These are phyloP conservation scores for Tachuris rubrigastra DNA, from an alignment of 2,113 vertebrate species.

Conservation along the genomic window DNA sequence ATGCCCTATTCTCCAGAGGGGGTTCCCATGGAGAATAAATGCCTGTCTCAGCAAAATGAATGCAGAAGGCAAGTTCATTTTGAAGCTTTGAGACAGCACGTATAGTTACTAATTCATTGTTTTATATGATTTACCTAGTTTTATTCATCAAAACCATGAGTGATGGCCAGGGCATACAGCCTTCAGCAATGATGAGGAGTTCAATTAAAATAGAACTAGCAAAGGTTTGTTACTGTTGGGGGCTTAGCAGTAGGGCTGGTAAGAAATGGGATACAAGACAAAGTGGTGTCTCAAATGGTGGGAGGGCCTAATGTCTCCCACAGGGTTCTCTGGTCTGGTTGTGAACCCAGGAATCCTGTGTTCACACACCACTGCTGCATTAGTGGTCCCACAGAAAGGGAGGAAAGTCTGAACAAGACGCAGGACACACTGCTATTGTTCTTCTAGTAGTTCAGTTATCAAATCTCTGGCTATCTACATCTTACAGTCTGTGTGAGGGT, in stretches of 20 bases:
- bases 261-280: background rate
- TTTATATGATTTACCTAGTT: background rate
- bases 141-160: background rate
- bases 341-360: background rate
- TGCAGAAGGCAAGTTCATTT: background rate
- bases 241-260: background rate
- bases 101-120: background rate
- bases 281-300: background rate
- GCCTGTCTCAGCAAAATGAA: background rate
- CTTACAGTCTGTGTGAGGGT: background rate
- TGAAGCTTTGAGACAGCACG: background rate
- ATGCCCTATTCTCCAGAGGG: background rate
- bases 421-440: background rate
- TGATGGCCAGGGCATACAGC: background rate
- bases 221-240: background rate
- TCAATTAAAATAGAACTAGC: background rate
- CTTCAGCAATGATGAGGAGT: background rate
- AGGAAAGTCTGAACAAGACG: rapidly evolving
- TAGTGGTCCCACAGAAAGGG: background rate
- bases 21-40: background rate
- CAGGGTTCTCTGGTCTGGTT: background rate
- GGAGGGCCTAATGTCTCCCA: background rate
- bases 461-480: background rate
- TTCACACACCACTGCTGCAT: background rate
- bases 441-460: rapidly evolving